Base-by-base conservation (phyloP, 2,888 invertebrate genomes). In the Eupithecia tripunctaria region DNA sequence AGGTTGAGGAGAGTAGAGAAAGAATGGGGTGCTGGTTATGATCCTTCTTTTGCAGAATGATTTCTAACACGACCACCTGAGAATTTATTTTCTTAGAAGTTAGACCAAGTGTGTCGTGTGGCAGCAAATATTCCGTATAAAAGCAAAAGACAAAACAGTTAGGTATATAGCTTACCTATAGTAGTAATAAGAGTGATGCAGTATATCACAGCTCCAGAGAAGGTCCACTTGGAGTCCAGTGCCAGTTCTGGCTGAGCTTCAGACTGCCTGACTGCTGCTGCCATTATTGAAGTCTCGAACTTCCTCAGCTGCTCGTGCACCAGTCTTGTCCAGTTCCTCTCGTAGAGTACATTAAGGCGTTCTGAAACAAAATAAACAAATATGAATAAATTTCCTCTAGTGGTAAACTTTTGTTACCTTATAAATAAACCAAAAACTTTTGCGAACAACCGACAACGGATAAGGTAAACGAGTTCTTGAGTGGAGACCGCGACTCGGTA, bases 151-250 rank as follows among this genome's bases (percentile, higher is more conserved):
- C 21, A 21, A 51, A 21, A n/a, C 8, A 21, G 25, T 25, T 12
- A 21, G 25, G 12, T 12, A 21, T 56, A 25, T n/a, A 12, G 18
- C 96, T 95, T 89, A 98, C 98, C 98, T 88, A 98, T 97, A 69
- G 98, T 98, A 78, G 98, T 98, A 86, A 98, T 97, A 82, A 98
- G 96, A 60, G 98, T 98, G 84, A 98, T 96, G 80, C 97, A 97
- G 88, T 98, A 98, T 66, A 98, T 95, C 29, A 98, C 89, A 3
- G 98, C 97, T 78, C 97, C 97, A 36, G 97, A 97, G 89, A 98
- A 97, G 0, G 97, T 97, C 98, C 98, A 98, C 82, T 96, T 96
- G 67, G 95, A 91, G 80, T 95, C 92, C 77, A 96, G 94, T 14
- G 89, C 86, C 32, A 93, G 85, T 71, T 94, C 94, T 0, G 90